A percentile compares a stretch with the other conserved stretches of the same genome.
These are phyloP conservation scores for Hystrix brachyura DNA, from an alignment of 2,113 vertebrate genomes.

Conservation along the genomic window DNA sequence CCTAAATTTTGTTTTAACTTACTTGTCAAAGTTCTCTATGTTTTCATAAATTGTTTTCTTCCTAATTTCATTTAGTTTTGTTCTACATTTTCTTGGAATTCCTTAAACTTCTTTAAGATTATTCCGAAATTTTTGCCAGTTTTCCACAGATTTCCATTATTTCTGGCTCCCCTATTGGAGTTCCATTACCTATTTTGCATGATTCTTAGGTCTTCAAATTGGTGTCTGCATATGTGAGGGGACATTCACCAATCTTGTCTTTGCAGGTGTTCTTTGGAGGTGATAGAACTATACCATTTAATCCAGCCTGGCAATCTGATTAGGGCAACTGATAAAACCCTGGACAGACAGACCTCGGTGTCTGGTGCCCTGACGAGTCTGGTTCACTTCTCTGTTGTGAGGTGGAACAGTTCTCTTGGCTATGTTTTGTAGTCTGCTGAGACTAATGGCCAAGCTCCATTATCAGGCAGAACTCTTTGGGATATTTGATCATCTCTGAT, in stretches of 20 bases:
- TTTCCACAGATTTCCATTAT: not conserved
- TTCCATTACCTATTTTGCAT: not conserved
- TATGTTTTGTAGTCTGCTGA: not conserved
- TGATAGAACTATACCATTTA: not conserved
- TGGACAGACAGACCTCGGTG: not conserved
- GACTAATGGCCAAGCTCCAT: not conserved
- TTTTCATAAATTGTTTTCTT: not conserved
- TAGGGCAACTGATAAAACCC: not conserved
- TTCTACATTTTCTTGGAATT: not conserved
- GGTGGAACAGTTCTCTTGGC: not conserved
- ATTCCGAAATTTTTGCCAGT: not conserved
- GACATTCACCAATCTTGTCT: not conserved
- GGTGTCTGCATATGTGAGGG: not conserved
- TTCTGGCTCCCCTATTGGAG: not conserved
- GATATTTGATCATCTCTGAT: not conserved
- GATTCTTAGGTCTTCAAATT: not conserved
- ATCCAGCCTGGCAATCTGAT: not conserved
- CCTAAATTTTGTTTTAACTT: not conserved
- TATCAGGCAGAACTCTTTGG: not conserved
- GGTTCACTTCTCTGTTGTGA: not conserved
- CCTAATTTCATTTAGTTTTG: not conserved
- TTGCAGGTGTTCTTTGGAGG: not conserved
- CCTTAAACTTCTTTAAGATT: not conserved
- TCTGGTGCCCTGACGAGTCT: not conserved
- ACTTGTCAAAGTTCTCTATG: not conserved